These are phyloP conservation scores for Sorex araneus DNA, from an alignment of 2,113 vertebrate genomes.

Conservation along the genomic window DNA sequence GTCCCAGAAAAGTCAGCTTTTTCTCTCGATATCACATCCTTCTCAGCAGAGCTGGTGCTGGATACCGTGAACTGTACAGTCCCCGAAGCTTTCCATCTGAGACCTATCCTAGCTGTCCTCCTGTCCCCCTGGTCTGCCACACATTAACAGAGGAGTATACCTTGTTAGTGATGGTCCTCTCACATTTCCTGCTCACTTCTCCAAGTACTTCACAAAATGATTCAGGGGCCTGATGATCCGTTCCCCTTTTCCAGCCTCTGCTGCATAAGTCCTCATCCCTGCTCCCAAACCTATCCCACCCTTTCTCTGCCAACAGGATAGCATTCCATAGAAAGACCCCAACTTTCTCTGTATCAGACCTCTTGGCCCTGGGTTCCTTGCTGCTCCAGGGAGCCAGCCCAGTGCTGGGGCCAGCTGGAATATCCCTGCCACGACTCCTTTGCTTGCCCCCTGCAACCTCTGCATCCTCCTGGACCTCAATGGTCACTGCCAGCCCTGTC, in stretches of 20 bases:
- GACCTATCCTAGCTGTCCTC: not conserved
- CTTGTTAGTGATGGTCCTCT: not conserved
- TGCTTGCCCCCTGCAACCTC: not conserved
- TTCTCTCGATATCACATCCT: not conserved
- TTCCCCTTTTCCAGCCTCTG: not conserved
- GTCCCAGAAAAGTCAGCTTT: not conserved
- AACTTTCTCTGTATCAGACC: not conserved
- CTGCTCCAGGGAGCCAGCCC: not conserved
- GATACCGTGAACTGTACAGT: not conserved
- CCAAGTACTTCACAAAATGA: not conserved
- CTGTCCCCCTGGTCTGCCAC: not conserved
- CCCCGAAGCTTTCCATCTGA: not conserved
- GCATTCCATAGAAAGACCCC: not conserved
- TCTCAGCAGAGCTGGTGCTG: not conserved
- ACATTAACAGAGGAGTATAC: not conserved
- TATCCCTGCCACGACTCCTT: not conserved
- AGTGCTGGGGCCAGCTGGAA: not conserved
- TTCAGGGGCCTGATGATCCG: not conserved
- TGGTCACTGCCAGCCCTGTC: not conserved
- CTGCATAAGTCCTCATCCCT: not conserved
- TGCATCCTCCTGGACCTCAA: too few relatives aligned
- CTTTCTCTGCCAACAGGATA: not conserved
- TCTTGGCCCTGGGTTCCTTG: too few relatives aligned
- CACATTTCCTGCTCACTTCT: not conserved
- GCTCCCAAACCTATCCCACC: fast-evolving